Conservation (phyloP, 1,140 invertebrate species). For the Mactra quadrangularis region DNA sequence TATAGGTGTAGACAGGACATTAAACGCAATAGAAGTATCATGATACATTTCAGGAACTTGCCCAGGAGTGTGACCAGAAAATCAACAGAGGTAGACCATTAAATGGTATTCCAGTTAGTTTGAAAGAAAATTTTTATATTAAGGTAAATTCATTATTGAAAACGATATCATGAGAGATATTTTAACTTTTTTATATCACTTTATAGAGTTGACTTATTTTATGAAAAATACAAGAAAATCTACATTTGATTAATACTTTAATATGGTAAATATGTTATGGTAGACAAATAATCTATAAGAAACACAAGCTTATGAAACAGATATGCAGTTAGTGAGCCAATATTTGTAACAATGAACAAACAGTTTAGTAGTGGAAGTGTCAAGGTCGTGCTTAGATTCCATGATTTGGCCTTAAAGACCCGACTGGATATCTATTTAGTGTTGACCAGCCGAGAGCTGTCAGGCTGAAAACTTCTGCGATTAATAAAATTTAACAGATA, state of each 20-base stretch:
- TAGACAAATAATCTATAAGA: no score
- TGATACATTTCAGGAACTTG: constrained; percentile 15
- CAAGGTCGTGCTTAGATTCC: no score
- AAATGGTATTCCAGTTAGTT: constrained; percentile 72
- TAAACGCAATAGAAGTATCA: no score
- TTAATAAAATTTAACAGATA: no score
- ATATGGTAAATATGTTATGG: not conserved
- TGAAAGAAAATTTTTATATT: constrained; percentile 69
- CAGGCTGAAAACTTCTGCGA: no score
- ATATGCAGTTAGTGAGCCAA: no score
- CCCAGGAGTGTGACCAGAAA: not conserved
- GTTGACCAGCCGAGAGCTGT: no score
- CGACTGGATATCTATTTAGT: no score
- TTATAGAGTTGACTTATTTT: not conserved
- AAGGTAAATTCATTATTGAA: constrained; percentile 61
- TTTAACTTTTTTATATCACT: not conserved
- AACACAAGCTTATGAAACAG: not conserved
- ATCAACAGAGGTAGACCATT: constrained; percentile 12
- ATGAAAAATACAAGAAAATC: not conserved
- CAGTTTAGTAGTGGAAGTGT: no score
- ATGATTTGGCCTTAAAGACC: no score
- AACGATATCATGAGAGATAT: not conserved
- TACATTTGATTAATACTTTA: not conserved
- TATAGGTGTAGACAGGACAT: no score
- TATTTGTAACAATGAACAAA: no score